Percentiles rank a stretch among this genome's conserved stretches.
phyloP scores from a whole-genome alignment of 2,888 invertebrate species.

The Mesoligia furuncula region DNA sequence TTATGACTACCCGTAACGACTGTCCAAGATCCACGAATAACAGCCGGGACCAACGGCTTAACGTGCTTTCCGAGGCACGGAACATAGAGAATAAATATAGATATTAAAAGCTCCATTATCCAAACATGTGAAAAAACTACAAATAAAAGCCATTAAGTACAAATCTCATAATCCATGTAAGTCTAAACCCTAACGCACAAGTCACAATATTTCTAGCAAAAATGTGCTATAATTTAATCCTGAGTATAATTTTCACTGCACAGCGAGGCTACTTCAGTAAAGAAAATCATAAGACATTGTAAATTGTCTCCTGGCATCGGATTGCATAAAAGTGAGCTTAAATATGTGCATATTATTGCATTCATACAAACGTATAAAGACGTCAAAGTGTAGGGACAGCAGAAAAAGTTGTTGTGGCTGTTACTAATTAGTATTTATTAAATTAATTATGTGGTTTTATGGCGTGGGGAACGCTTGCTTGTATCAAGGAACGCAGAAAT shows the following conservation, averaged over 20 bases:
- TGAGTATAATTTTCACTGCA: constrained; percentile 78
- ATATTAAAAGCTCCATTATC: not conserved
- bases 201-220: constrained; percentile 77
- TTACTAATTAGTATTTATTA: constrained; percentile 24
- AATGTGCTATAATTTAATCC: constrained; percentile 77
- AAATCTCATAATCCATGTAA: constrained; percentile 27
- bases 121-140: not conserved
- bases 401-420: constrained; percentile 42
- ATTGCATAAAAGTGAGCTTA: constrained; percentile 85
- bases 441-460: not conserved
- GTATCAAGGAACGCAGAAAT: not conserved
- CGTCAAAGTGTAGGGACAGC: constrained; percentile 82
- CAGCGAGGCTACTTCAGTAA: constrained; percentile 85
- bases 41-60: no score
- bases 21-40: no score
- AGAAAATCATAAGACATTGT: constrained; percentile 82
- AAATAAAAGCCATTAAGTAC: not conserved
- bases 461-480: not conserved
- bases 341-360: constrained; percentile 89
- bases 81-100: no score
- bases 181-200: constrained; percentile 63
- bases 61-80: no score
- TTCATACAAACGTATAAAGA: constrained; percentile 86
- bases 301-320: constrained; percentile 82
- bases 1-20: no score